phyloP scores from a whole-genome alignment of 2,797 vertebrate genomes.

The Melanotaenia maccullochi region DNA sequence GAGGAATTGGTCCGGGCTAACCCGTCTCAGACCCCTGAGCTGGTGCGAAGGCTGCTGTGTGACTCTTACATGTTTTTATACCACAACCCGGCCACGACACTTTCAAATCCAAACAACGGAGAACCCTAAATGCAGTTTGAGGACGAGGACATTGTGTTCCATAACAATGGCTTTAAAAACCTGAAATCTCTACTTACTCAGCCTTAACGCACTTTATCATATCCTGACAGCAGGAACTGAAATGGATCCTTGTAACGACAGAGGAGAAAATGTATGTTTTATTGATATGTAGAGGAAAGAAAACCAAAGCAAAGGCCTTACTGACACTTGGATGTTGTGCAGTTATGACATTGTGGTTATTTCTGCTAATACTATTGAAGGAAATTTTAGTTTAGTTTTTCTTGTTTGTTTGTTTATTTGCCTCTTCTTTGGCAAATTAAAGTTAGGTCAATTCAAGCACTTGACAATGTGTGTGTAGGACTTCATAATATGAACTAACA shows the following conservation, averaged over 20 bases:
- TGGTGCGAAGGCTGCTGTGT: conserved; percentile 77
- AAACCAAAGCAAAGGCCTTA: neutral
- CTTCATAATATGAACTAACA: neutral
- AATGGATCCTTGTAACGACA: too few species aligned
- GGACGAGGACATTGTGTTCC: conserved; percentile 52
- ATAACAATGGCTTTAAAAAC: conserved; percentile 62
- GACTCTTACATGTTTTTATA: conserved; percentile 88
- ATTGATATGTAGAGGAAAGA: neutral
- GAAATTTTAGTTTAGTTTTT: neutral
- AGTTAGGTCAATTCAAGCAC: conserved; percentile 1
- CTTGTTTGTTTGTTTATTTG: neutral
- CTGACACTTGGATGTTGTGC: neutral
- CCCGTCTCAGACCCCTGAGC: conserved; percentile 66
- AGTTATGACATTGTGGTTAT: neutral
- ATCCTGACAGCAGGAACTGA: too few species aligned
- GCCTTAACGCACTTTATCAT: conserved; percentile 24
- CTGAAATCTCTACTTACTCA: conserved; percentile 47
- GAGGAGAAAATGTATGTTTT: neutral
- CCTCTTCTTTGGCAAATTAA: conserved; percentile 24
- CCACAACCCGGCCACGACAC: conserved; percentile 56
- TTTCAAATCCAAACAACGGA: conserved; percentile 35
- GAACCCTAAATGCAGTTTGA: conserved; percentile 20
- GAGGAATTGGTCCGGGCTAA: conserved; percentile 67
- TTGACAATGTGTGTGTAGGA: neutral
- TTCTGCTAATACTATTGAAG: neutral